Base-by-base conservation (phyloP, 2,797 vertebrate species). In the Enteromius afrohamiltoni region DNA sequence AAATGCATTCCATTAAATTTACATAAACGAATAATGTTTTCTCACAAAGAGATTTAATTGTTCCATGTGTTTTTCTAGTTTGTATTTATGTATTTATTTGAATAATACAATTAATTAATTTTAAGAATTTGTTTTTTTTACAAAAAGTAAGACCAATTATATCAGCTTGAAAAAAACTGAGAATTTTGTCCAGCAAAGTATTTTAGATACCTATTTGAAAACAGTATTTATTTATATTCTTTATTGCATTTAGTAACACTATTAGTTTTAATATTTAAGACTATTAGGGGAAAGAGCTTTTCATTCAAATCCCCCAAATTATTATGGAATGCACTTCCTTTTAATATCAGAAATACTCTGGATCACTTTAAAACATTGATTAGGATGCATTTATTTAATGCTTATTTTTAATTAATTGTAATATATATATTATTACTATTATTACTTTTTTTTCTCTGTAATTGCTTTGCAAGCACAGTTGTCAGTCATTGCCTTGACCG, bases 401-500 rank as follows among this genome's bases (percentile, higher is more conserved):
- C 4, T 34, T 34, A 34, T 34, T 34, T 34, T 34, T 34, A 34
- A 34, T 34, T 34, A 34, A 34, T 34, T 34, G 34, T 34, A 34
- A 34, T 4, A 34, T 34, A 31, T 31, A 31, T 31, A 47, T 16
- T 49, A 49, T 49, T 55, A n/a, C 19, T 8, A 40, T 40, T 40
- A 40, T 40, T 40, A 40, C 1, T 40, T 95, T 92, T 89, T 91
- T 93, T 34, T 34, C 4, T 34, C 34, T 0, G 91, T 93, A 92
- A 95, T 96, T 95, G 95, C 93, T 94, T 95, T 95, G 10, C 89
- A 94, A 93, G 92, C 91, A 80, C 87, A 67, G 87, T 93, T 95
- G 95, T 97, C 95, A 96, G 95, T 96, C 95, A 96, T 91, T 92
- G 85, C 90, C 92, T 93, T 93, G 95, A 91, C 92, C 95, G 95